Percentiles rank a stretch among this genome's conserved stretches.
Conservation (phyloP, 2,797 vertebrate genomes). For the Muscicapa comitata region DNA sequence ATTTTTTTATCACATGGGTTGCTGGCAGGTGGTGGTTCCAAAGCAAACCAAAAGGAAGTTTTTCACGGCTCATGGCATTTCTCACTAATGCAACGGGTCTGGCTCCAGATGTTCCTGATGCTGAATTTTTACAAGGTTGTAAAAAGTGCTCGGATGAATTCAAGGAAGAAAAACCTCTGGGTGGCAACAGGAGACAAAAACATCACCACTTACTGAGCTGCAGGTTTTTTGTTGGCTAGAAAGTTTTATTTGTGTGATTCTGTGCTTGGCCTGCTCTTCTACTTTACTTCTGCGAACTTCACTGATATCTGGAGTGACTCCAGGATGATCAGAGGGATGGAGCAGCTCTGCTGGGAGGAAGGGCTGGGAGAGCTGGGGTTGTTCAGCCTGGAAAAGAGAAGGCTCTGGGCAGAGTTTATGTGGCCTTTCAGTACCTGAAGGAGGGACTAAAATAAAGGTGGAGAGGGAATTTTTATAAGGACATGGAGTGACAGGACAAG, state of each 20-base stretch:
- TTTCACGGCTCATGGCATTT: accelerated
- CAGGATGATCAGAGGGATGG: background rate
- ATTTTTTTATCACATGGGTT: accelerated
- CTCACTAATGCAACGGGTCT: background rate
- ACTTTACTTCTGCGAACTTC: background rate
- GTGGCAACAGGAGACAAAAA: background rate
- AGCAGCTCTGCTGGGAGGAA: background rate
- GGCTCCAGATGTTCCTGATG: background rate
- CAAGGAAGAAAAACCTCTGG: background rate
- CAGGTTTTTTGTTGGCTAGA: background rate
- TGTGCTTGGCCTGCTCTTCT: background rate
- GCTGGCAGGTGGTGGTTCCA: background rate
- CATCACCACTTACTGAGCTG: background rate
- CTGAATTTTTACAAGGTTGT: background rate
- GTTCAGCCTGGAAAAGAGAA: background rate
- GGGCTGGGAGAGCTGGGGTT: background rate
- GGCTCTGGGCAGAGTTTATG: background rate
- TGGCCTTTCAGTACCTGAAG: background rate
- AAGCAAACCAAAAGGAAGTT: background rate
- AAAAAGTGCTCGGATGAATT: background rate
- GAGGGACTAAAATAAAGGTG: accelerated
- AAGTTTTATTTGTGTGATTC: background rate
- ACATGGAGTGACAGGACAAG: accelerated
- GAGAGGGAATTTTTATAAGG: background rate
- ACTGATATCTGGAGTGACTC: accelerated